Base-by-base conservation (phyloP, 2,113 vertebrate species). In the Amphilophus citrinellus region DNA sequence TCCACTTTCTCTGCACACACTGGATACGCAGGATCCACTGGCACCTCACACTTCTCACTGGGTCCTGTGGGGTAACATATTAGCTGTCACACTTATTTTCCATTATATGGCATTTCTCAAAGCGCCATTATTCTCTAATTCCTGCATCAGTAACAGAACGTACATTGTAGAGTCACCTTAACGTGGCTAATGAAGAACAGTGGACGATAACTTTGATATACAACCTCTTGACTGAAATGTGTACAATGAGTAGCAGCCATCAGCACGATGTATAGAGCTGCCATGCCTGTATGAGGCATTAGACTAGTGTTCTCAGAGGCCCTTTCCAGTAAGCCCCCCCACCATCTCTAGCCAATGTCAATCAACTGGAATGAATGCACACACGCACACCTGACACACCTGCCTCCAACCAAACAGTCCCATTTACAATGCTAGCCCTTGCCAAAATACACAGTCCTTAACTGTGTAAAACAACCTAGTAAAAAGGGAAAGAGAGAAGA, bases 1-100 rank as follows among this genome's bases (percentile, higher is more conserved):
- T 94, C 90, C 37, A 95, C 94, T 85, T 96, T 96, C 76, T 95
- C 93, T 2, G 85, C 91, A 89, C 95, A 96, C 24, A 88, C n/a
- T 53, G 95, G 94, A 89, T 93, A 96, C 5, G 77, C 82, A 24
- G 88, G 82, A 86, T 96, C 90, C 59, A 80, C 27, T 58, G 95
- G 94, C 61, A 95, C 92, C 30, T 89, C 85, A 83, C 95, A 96
- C 65, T 50, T 79, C 85, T 92, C 90, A 18, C 4, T 75, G 30
- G 82, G 80, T 63, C 89, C 94, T 94, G 7, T 37, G 56, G 77
- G 81, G 81, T 58, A 15, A 90, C 42, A 86, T 24, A 85, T 81
- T 76, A 82, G 42, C 60, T 3, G 44, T 89, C 83, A 84, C 39
- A 56, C 27, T n/a, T 32, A 32, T n/a, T 71, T 73, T n/a, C 10